Evolutionary conservation across 2,113 vertebrate genomes (phyloP).

Genomic region (Corynorhinus townsendii): DNA sequence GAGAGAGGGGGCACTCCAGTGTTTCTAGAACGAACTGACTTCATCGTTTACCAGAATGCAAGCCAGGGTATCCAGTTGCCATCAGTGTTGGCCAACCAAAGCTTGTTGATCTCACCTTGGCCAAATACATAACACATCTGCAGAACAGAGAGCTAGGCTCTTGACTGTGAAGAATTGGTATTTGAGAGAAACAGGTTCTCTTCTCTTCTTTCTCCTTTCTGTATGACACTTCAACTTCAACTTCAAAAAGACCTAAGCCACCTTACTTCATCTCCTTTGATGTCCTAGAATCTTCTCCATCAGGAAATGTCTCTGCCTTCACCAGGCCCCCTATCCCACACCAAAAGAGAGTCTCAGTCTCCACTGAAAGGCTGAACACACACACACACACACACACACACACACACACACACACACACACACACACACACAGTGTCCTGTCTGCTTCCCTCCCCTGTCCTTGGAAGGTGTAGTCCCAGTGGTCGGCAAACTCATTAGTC

Average conservation of each 20-base stretch:
- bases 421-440: neutral
- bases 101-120: neutral
- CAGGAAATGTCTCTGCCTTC: neutral
- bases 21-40: neutral
- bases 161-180: neutral
- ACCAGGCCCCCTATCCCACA: neutral
- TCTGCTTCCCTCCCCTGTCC: neutral
- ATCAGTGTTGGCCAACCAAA: neutral
- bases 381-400: neutral
- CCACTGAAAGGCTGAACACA: neutral
- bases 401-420: too few relatives aligned
- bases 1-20: neutral
- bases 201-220: neutral
- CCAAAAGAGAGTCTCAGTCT: neutral
- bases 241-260: neutral
- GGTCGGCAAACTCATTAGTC: too few relatives aligned
- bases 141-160: neutral
- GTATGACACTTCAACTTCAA: neutral
- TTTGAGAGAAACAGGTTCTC: neutral
- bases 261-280: neutral
- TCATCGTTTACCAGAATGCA: neutral
- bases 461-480: neutral
- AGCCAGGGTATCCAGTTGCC: neutral
- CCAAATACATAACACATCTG: neutral
- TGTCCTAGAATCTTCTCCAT: neutral